phyloP scores from a whole-genome alignment of 2,888 invertebrate genomes.

The Fabriciana adippe region DNA sequence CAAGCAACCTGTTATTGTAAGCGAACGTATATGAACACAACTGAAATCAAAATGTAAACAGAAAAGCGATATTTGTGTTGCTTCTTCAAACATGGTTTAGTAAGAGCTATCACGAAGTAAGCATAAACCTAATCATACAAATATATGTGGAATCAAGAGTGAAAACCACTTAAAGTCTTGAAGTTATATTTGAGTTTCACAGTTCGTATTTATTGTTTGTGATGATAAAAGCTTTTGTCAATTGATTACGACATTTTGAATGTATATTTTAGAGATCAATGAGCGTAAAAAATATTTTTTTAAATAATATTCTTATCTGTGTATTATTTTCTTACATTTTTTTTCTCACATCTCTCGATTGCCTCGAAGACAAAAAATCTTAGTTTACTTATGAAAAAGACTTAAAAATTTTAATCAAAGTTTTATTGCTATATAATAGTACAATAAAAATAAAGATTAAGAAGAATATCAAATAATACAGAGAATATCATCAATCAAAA shows the following conservation, averaged over 20 bases:
- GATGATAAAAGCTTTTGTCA: conserved; percentile 31
- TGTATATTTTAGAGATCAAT: neutral
- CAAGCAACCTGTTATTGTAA: neutral
- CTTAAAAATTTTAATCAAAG: neutral
- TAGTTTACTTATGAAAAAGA: neutral
- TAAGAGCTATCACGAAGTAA: conserved; percentile 52
- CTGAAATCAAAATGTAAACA: conserved; percentile 12
- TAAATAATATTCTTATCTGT: too few species aligned
- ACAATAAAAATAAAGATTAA: too few species aligned
- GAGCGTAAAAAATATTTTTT: too few species aligned
- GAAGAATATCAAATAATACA: too few species aligned
- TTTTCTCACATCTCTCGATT: too few species aligned
- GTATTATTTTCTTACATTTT: too few species aligned
- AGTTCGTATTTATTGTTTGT: conserved; percentile 28
- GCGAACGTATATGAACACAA: neutral
- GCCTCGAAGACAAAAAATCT: neutral
- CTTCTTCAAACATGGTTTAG: conserved; percentile 48
- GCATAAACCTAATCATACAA: conserved; percentile 68
- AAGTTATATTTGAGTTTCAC: conserved; percentile 28
- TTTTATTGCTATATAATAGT: neutral
- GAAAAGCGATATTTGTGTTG: conserved; percentile 26
- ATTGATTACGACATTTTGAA: conserved; percentile 22
- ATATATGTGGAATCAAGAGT: conserved; percentile 44
- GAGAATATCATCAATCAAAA: too few species aligned
- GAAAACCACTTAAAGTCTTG: conserved; percentile 37